Percentiles rank a stretch among this genome's conserved stretches.
Evolutionary conservation across 1,140 invertebrate species (phyloP).

Genomic region (Spodoptera frugiperda): DNA sequence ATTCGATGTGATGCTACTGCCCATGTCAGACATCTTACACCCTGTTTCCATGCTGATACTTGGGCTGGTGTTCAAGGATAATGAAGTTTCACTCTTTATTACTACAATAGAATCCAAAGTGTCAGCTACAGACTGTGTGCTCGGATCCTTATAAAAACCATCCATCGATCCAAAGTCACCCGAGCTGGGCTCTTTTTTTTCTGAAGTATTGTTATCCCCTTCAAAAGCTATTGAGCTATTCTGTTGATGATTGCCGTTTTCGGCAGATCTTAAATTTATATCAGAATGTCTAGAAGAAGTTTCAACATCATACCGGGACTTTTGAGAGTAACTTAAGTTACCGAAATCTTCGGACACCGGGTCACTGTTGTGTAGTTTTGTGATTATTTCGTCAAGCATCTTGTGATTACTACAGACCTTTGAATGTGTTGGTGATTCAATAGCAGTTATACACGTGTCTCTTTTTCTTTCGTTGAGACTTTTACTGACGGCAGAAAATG

Average conservation of each 20-base stretch:
- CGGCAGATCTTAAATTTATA: not conserved
- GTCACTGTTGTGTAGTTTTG: too few species aligned
- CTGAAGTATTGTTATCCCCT: not conserved
- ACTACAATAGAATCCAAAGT: constrained; percentile 15
- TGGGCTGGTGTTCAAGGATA: not conserved
- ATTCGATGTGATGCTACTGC: not conserved
- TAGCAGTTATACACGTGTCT: constrained; percentile 68
- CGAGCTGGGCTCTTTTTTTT: not conserved
- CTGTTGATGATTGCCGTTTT: not conserved
- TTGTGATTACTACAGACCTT: not conserved
- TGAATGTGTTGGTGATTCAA: constrained; percentile 55
- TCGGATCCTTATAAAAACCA: not conserved
- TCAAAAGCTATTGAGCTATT: not conserved
- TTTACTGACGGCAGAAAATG: constrained; percentile 51
- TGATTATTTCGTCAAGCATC: not conserved
- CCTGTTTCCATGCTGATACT: not conserved
- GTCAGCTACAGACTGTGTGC: not conserved
- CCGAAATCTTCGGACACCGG: not conserved
- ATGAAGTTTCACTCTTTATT: constrained; percentile 16
- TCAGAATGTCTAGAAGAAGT: too few species aligned
- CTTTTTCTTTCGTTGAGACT: constrained; percentile 73
- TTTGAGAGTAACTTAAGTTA: too few species aligned
- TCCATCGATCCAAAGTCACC: too few species aligned
- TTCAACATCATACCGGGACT: too few species aligned
- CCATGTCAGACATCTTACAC: not conserved